These are phyloP conservation scores for Monochamus alternatus DNA, from an alignment of 2,888 invertebrate genomes.

Conservation along the genomic window DNA sequence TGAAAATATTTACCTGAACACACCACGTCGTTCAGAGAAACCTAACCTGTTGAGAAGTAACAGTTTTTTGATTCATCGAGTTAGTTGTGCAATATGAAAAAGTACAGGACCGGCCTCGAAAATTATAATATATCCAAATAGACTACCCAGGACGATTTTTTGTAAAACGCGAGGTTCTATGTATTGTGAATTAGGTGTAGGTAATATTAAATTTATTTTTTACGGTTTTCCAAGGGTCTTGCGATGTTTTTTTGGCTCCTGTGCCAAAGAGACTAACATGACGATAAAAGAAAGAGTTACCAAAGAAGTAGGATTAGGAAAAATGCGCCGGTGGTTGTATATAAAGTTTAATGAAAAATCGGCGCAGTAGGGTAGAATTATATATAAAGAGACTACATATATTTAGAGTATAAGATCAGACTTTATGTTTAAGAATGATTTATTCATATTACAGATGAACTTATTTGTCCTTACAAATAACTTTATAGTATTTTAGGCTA, in stretches of 20 bases:
- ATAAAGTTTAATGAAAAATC: not conserved
- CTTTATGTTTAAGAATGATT: too few relatives aligned
- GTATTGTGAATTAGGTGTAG: not conserved
- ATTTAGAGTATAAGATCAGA: too few relatives aligned
- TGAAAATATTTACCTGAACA: too few relatives aligned
- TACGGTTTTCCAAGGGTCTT: constrained; percentile 13
- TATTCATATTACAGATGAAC: too few relatives aligned
- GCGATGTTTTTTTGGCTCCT: not conserved
- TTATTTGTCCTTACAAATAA: not conserved
- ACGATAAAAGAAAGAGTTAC: constrained; percentile 25
- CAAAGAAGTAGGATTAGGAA: constrained; percentile 32
- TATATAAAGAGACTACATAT: not conserved
- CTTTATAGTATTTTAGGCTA: not conserved
- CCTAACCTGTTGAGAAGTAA: too few relatives aligned
- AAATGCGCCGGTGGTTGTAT: not conserved
- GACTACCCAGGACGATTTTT: too few relatives aligned
- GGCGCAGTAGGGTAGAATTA: not conserved
- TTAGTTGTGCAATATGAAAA: too few relatives aligned
- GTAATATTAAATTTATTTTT: constrained; percentile 2
- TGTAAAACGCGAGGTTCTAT: too few relatives aligned
- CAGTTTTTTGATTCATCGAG: too few relatives aligned
- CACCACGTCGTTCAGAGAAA: too few relatives aligned
- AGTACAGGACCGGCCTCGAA: too few relatives aligned
- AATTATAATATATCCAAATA: too few relatives aligned
- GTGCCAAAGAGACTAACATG: not conserved